These are phyloP conservation scores for Drosophila biarmipes DNA, from an alignment of 1,140 invertebrate genomes.

Conservation along the genomic window DNA sequence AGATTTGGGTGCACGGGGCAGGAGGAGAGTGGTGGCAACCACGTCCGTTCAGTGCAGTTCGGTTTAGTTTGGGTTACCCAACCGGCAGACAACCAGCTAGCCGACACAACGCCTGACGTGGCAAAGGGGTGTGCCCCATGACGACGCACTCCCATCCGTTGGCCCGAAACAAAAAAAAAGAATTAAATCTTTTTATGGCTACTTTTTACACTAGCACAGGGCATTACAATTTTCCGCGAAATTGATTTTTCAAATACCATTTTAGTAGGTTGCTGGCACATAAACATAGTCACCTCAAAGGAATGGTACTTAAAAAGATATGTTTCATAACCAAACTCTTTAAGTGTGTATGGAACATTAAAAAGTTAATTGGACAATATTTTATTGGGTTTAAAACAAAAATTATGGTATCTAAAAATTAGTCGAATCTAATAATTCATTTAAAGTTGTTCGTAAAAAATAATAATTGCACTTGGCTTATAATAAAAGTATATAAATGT, in stretches of 20 bases:
- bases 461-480: too few species aligned
- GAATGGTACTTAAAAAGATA: neutral
- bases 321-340: neutral
- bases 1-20: conserved; percentile 1
- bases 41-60: conserved; percentile 40
- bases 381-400: too few species aligned
- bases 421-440: too few species aligned
- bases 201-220: conserved; percentile 24
- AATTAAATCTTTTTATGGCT: conserved; percentile 20
- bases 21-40: conserved; percentile 28
- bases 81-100: conserved; percentile 29
- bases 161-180: conserved; percentile 10
- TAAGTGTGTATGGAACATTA: too few species aligned
- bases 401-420: too few species aligned
- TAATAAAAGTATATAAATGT: too few species aligned
- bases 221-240: conserved; percentile 11
- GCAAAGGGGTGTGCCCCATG: conserved; percentile 56
- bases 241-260: conserved; percentile 6
- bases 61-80: conserved; percentile 48
- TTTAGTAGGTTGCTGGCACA: neutral
- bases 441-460: too few species aligned
- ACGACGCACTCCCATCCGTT: conserved; percentile 56
- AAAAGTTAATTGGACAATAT: too few species aligned
- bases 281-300: neutral
- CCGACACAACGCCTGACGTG: conserved; percentile 36